Conservation (phyloP, 1,140 invertebrate species). For the Calephelis virginiensis region DNA sequence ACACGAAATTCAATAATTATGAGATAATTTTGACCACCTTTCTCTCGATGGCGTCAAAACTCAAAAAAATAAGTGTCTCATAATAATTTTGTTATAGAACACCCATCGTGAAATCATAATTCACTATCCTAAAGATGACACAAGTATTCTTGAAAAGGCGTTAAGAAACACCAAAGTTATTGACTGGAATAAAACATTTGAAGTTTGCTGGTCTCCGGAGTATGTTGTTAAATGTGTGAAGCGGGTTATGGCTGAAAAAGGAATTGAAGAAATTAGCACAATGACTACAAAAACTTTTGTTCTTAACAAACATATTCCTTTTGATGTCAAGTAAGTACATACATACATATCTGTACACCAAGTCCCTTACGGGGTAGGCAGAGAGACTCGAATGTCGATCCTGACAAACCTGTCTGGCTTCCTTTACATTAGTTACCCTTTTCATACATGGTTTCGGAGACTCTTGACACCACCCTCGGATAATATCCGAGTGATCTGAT, state of each 20-base stretch:
- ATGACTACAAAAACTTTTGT: constrained; percentile 32
- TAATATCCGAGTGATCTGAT: no score
- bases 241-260: constrained; percentile 28
- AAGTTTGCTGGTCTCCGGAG: constrained; percentile 33
- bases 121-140: constrained; percentile 42
- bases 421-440: no score
- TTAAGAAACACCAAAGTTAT: constrained; percentile 41
- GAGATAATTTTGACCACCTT: no score
- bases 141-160: constrained; percentile 40
- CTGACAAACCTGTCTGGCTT: no score
- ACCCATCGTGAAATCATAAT: constrained; percentile 41
- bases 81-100: constrained; percentile 29
- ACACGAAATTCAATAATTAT: no score
- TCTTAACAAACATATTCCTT: constrained; percentile 31
- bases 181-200: constrained; percentile 35
- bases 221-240: constrained; percentile 34
- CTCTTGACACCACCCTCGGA: no score
- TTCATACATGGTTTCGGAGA: no score
- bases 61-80: no score
- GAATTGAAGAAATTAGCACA: constrained; percentile 21
- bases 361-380: no score
- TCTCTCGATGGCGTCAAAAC: no score
- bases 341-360: not conserved
- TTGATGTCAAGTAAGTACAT: constrained; percentile 37
- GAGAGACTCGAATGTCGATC: no score